A percentile compares a stretch with the other conserved stretches of the same genome.
These are phyloP conservation scores for Globodera rostochiensis DNA, from an alignment of 1,140 invertebrate species.

Conservation along the genomic window DNA sequence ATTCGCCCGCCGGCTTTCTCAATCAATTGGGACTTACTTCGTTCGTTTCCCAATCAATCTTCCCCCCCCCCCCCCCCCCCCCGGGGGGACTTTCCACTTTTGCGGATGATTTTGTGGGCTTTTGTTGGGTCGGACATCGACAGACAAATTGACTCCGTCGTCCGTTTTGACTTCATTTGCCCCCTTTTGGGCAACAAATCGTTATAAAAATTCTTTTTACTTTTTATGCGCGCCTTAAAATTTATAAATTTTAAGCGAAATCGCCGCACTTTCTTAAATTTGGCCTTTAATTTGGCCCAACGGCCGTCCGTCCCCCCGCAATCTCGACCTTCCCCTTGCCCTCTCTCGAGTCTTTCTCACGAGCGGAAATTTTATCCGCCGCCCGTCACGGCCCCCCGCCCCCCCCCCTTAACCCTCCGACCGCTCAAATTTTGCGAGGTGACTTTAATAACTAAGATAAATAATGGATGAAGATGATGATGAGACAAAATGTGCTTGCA, in stretches of 20 bases:
- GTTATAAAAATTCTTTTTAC: no score
- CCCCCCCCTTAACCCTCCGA: not conserved
- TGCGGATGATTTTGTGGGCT: not conserved
- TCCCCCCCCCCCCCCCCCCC: no score
- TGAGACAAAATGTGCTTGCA: not conserved
- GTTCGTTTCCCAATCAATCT: not conserved
- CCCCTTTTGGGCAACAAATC: not conserved
- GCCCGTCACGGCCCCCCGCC: not conserved
- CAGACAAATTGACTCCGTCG: not conserved
- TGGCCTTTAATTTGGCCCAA: not conserved
- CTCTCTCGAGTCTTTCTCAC: not conserved
- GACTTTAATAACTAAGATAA: slow-evolving; percentile 1
- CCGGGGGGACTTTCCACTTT: not conserved
- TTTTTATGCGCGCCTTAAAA: not conserved
- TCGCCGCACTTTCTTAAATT: not conserved
- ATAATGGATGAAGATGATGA: not conserved
- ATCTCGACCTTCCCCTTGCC: not conserved
- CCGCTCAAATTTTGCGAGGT: not conserved
- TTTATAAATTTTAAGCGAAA: not conserved
- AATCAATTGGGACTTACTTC: not conserved
- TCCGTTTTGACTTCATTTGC: not conserved
- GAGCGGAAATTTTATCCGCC: not conserved
- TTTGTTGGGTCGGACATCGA: not conserved
- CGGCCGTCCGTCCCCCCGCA: not conserved
- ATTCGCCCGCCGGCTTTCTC: not conserved